A percentile compares a stretch with the other conserved stretches of the same genome.
phyloP scores from a whole-genome alignment of 1,140 invertebrate genomes.

The Drosophila suzukii region DNA sequence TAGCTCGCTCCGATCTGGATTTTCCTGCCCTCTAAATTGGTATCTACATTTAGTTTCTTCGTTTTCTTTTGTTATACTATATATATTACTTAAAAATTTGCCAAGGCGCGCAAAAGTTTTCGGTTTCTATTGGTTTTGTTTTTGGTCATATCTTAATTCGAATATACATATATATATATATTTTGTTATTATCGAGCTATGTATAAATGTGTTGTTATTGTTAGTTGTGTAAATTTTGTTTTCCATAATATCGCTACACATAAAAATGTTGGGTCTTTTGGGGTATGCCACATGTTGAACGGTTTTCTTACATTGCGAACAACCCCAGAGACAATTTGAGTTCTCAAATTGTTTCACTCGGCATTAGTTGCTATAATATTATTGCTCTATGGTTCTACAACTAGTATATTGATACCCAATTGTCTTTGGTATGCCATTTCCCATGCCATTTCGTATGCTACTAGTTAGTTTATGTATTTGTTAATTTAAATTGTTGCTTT shows the following conservation, averaged over 20 bases:
- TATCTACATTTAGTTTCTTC: constrained; percentile 4
- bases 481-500: constrained; percentile 39
- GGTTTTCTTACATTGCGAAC: constrained; percentile 1
- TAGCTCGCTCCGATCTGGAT: constrained; percentile 39
- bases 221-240: constrained; percentile 47
- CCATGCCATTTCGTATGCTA: constrained; percentile 30
- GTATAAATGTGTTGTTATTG: constrained; percentile 50
- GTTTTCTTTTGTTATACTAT: constrained; percentile 6
- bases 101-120: constrained; percentile 60
- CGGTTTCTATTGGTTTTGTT: constrained; percentile 45
- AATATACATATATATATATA: constrained; percentile 50
- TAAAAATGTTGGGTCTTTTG: constrained; percentile 46
- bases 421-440: constrained; percentile 22
- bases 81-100: constrained; percentile 54
- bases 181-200: constrained; percentile 45
- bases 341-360: constrained; percentile 26
- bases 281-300: neutral
- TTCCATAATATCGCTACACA: constrained; percentile 56
- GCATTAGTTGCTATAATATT: constrained; percentile 31
- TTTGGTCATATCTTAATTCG: constrained; percentile 68
- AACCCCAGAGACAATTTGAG: constrained; percentile 38
- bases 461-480: constrained; percentile 33
- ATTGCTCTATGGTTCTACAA: constrained; percentile 42
- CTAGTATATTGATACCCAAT: constrained; percentile 15
- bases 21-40: constrained; percentile 18